These are phyloP conservation scores for Sphaerophoria rueppellii DNA, from an alignment of 2,888 invertebrate genomes.

Conservation along the genomic window DNA sequence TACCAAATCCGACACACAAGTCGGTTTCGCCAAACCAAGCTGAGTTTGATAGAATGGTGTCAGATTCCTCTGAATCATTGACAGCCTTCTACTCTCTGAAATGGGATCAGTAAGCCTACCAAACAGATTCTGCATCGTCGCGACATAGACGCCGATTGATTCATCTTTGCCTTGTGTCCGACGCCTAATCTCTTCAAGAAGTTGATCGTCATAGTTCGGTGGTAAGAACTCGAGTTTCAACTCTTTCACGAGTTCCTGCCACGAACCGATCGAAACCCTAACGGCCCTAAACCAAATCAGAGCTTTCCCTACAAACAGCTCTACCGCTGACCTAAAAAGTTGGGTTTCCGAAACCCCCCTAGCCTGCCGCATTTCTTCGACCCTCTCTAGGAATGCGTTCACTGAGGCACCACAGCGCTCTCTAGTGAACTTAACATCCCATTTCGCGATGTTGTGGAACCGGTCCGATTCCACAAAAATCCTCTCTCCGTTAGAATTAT, in stretches of 20 bases:
- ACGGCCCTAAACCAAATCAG: background rate
- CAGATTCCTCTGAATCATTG: constrained; percentile 11
- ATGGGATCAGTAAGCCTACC: background rate
- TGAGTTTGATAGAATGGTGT: constrained; percentile 1
- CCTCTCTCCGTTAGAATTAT: background rate
- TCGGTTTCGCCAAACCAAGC: constrained; percentile 17
- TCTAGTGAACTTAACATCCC: background rate
- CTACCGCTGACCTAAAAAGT: background rate
- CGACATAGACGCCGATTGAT: background rate
- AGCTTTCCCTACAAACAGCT: background rate
- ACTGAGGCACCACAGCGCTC: background rate
- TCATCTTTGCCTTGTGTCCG: background rate
- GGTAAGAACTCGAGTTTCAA: background rate
- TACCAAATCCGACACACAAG: background rate
- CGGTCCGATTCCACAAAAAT: background rate
- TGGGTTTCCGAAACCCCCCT: constrained; percentile 3
- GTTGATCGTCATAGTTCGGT: constrained; percentile 1
- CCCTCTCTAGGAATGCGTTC: background rate
- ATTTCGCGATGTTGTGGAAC: background rate
- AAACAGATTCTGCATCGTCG: constrained; percentile 5
- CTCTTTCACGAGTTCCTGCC: background rate
- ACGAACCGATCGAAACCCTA: background rate
- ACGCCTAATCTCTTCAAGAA: background rate
- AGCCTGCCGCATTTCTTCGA: background rate
- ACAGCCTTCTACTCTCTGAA: background rate